These are phyloP conservation scores for Ricordea florida DNA, from an alignment of 92 coral and sea anemone species.

Conservation along the genomic window DNA sequence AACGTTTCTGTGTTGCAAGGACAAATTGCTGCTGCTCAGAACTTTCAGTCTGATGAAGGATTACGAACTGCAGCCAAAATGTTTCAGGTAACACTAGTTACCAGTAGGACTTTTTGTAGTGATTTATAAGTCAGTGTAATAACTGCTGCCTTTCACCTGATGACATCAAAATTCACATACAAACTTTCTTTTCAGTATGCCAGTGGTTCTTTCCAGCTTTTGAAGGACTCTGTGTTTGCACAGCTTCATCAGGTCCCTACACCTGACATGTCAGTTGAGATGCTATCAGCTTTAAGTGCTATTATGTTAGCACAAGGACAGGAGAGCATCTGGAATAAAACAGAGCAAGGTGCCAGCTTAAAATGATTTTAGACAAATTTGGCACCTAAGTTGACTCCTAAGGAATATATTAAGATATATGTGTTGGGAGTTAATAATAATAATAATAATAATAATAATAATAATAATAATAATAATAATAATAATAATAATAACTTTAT, in stretches of 20 bases:
- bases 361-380: too few relatives aligned
- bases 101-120: too few relatives aligned
- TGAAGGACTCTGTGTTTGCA: slow-evolving; percentile 88
- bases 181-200: slow-evolving; percentile 65
- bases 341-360: slow-evolving; percentile 99
- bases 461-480: too few relatives aligned
- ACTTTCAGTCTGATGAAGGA: slow-evolving; percentile 95
- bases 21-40: slow-evolving; percentile 94
- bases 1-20: slow-evolving; percentile 94
- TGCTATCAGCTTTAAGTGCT: slow-evolving; percentile 70
- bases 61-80: slow-evolving; percentile 92
- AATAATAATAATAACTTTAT: too few relatives aligned
- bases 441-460: too few relatives aligned
- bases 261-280: slow-evolving; percentile 92
- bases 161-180: too few relatives aligned
- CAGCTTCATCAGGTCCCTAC: slow-evolving; percentile 93
- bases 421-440: too few relatives aligned
- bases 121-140: too few relatives aligned
- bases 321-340: slow-evolving; percentile 94
- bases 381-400: too few relatives aligned
- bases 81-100: slow-evolving; percentile 80
- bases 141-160: too few relatives aligned
- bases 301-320: slow-evolving; percentile 98
- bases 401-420: too few relatives aligned
- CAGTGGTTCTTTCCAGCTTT: slow-evolving; percentile 84